Base-by-base conservation (phyloP, 2,113 vertebrate genomes). In the Tapirus terrestris region DNA sequence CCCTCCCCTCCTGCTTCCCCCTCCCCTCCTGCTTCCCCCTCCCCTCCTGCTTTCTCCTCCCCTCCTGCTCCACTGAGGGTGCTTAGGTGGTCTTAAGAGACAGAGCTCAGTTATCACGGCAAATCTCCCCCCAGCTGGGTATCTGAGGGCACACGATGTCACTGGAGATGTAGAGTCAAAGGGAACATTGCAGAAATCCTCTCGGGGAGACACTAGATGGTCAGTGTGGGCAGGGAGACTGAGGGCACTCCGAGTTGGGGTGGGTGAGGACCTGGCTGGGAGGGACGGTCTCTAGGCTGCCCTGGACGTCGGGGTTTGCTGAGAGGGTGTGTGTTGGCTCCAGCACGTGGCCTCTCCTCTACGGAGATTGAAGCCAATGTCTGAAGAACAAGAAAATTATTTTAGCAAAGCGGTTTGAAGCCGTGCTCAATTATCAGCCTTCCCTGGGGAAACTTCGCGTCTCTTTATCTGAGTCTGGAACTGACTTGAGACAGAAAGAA, bases 261-360 rank as follows among this genome's bases (percentile, higher is more conserved):
- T 1, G 8, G 56, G n/a, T 29, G 60, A 23, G 33, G 8, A 60
- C n/a, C 36, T 63, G 73, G 68, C 29, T 20, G 2, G 0, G 6
- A 56, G 51, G 14, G 67, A n/a, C 4, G 51, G 17, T 3, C 43
- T 36, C 53, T 0, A 29, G 29, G 53, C 29, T 10, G 3, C 70
- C 63, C 39, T 0, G 3, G 5, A 48, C 11, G 6, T 17, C 45
- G 4, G 51, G 23, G n/a, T 72, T 75, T 65, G 36, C 45, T 1
- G 53, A 82, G 82, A 39, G 8, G 39, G 10, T 53, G 14, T 13
- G 0, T 20, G 25, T 4, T 0, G 2, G 17, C 17, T 1, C 4
- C 29, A 70, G 56, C 51, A 3, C 10, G 3, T 61, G 18, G 51
- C 63, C 9, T 33, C 10, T 39, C 72, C 75, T 56, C 23, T 8